phyloP scores from a whole-genome alignment of 1,140 invertebrate species.

The Holotrichia oblita region DNA sequence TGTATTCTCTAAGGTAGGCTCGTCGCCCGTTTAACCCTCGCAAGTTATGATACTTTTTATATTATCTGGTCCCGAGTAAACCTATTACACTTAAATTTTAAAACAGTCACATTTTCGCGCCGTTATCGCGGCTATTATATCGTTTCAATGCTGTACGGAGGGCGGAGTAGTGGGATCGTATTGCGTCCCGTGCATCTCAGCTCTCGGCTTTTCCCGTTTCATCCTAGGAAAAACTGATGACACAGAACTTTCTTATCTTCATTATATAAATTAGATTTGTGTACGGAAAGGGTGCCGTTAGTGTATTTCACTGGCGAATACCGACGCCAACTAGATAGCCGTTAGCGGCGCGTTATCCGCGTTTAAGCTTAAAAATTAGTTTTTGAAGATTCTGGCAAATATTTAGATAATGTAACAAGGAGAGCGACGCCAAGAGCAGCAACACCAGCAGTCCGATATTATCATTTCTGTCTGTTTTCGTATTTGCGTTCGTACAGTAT shows the following conservation, averaged over 20 bases:
- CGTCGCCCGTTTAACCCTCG: slow-evolving; percentile 51
- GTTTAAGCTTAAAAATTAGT: slow-evolving; percentile 27
- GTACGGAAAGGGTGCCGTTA: slow-evolving; percentile 29
- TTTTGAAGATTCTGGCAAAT: slow-evolving; percentile 24
- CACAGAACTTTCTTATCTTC: slow-evolving; percentile 57
- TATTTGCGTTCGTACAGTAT: neutral
- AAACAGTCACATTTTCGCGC: slow-evolving; percentile 60
- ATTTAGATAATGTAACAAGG: slow-evolving; percentile 32
- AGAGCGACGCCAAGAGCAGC: neutral
- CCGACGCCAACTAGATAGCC: slow-evolving; percentile 12
- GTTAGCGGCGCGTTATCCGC: slow-evolving; percentile 29
- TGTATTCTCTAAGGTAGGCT: neutral
- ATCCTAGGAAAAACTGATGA: slow-evolving; percentile 55
- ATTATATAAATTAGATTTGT: slow-evolving; percentile 52
- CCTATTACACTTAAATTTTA: slow-evolving; percentile 60
- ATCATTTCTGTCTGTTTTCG: slow-evolving; percentile 1
- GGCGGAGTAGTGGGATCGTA: slow-evolving; percentile 42
- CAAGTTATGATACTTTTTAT: slow-evolving; percentile 56
- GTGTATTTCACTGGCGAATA: slow-evolving; percentile 4
- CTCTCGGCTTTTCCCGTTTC: slow-evolving; percentile 48
- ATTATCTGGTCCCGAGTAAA: slow-evolving; percentile 56
- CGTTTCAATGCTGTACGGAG: slow-evolving; percentile 44
- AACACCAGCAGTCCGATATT: neutral
- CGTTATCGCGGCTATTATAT: slow-evolving; percentile 56
- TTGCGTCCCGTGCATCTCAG: slow-evolving; percentile 44